Percentiles rank a stretch among this genome's conserved stretches.
These are phyloP conservation scores for Lymantria monacha DNA, from an alignment of 2,888 invertebrate genomes.

Conservation along the genomic window DNA sequence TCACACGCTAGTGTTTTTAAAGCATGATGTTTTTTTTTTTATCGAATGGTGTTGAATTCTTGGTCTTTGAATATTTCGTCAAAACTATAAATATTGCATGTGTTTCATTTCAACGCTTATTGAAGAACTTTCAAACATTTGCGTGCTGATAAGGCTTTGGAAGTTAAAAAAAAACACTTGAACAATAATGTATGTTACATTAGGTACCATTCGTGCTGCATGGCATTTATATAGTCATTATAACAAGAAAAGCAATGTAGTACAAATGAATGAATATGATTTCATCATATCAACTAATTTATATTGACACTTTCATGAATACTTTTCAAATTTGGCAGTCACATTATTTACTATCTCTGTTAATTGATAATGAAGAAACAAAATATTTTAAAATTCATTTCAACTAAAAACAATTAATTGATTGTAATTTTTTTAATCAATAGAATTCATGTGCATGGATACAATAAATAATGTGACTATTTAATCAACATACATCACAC, in stretches of 20 bases:
- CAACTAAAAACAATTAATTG: neutral
- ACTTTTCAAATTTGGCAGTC: slow-evolving; percentile 72
- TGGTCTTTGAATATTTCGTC: too few relatives aligned
- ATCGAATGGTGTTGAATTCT: too few relatives aligned
- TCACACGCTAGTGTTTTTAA: too few relatives aligned
- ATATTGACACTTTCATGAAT: slow-evolving; percentile 60
- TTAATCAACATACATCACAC: slow-evolving; percentile 31
- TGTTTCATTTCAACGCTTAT: too few relatives aligned
- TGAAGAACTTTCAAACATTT: too few relatives aligned
- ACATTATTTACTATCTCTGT: slow-evolving; percentile 42
- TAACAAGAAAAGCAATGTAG: slow-evolving; percentile 13
- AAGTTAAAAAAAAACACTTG: too few relatives aligned
- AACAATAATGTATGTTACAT: too few relatives aligned
- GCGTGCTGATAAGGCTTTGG: too few relatives aligned
- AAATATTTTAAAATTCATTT: neutral
- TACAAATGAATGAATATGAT: slow-evolving; percentile 40
- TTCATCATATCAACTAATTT: slow-evolving; percentile 45
- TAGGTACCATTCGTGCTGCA: too few relatives aligned
- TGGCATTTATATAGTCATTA: too few relatives aligned
- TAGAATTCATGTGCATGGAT: slow-evolving; percentile 2
- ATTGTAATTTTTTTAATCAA: neutral
- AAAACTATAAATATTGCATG: too few relatives aligned
- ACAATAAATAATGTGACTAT: slow-evolving; percentile 54
- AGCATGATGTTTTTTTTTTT: too few relatives aligned
- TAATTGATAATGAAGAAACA: neutral